phyloP scores from a whole-genome alignment of 2,797 vertebrate species.

The Linurgus olivaceus region DNA sequence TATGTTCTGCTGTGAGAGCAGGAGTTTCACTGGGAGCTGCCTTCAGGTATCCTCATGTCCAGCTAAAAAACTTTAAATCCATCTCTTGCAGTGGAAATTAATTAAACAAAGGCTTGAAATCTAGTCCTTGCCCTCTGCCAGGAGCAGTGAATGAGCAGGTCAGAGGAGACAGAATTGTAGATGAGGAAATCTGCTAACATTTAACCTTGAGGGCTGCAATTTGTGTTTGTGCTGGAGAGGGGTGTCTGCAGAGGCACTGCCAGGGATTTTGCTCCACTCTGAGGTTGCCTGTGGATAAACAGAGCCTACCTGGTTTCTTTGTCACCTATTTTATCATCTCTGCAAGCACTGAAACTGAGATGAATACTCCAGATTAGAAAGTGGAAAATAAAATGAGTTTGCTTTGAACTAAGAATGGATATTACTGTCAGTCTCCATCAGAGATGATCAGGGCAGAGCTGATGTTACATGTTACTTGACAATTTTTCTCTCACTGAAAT shows the following conservation, averaged over 20 bases:
- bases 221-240: neutral
- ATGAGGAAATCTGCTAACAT: neutral
- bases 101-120: neutral
- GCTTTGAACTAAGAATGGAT: slow-evolving; percentile 11
- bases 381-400: neutral
- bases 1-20: neutral
- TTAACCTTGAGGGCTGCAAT: neutral
- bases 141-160: neutral
- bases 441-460: neutral
- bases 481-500: slow-evolving; percentile 63
- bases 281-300: neutral
- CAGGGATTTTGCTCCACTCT: neutral
- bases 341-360: neutral
- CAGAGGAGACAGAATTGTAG: neutral
- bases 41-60: neutral
- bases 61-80: neutral
- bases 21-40: neutral
- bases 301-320: neutral
- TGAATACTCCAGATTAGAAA: neutral
- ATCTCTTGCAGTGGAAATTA: neutral
- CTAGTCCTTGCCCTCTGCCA: neutral
- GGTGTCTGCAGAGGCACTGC: neutral
- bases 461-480: slow-evolving; percentile 29
- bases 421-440: slow-evolving; percentile 28
- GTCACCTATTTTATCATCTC: neutral